Conservation (phyloP, 1,140 invertebrate genomes). For the Pseudomyrmex cubaensis region DNA sequence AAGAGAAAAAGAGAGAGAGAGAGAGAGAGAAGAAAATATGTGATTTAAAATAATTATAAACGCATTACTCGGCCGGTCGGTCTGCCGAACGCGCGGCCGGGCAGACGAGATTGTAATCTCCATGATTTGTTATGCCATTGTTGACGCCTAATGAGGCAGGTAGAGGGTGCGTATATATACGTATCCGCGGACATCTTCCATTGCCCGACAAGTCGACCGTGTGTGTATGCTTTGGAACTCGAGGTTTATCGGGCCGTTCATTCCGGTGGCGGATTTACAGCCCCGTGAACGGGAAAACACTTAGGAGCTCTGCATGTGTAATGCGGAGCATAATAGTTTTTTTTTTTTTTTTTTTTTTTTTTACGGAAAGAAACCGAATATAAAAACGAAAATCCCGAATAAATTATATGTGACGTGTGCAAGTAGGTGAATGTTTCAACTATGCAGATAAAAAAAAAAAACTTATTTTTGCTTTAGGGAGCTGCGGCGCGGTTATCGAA, state of each 20-base stretch:
- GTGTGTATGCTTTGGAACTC: constrained; percentile 10
- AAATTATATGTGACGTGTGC: neutral
- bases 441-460: too few relatives aligned
- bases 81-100: constrained; percentile 58
- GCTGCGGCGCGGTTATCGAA: constrained; percentile 70
- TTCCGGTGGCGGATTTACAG: constrained; percentile 27
- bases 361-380: neutral
- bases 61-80: constrained; percentile 74
- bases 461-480: neutral
- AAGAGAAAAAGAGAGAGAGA: constrained; percentile 27
- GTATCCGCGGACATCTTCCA: constrained; percentile 54
- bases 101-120: constrained; percentile 78
- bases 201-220: constrained; percentile 23
- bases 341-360: neutral
- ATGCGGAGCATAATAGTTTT: neutral
- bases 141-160: constrained; percentile 79
- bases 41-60: constrained; percentile 80
- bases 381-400: too few relatives aligned
- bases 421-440: too few relatives aligned
- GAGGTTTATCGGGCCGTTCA: constrained; percentile 45
- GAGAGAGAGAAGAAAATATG: constrained; percentile 66
- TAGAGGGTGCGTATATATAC: constrained; percentile 54
- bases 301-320: neutral
- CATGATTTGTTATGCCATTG: constrained; percentile 79
- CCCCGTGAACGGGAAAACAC: constrained; percentile 17